Conservation (phyloP, 2,113 vertebrate species). For the Hepsetus odoe region DNA sequence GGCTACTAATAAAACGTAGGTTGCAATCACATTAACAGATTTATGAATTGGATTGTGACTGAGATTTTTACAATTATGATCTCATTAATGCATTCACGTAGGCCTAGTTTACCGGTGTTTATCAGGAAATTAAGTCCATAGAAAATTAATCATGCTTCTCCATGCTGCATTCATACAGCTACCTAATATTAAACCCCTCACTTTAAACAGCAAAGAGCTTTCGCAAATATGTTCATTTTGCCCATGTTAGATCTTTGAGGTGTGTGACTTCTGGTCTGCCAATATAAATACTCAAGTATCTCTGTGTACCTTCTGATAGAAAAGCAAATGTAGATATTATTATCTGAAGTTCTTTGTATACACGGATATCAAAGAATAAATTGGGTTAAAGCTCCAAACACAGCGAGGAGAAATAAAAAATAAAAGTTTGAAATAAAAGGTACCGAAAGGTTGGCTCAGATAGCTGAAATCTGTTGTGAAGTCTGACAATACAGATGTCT, state of each 20-base stretch:
- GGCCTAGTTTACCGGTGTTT: no score
- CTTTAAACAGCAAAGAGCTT: neutral
- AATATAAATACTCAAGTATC: neutral
- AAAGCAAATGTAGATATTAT: constrained; percentile 14
- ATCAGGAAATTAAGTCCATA: no score
- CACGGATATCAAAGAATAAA: neutral
- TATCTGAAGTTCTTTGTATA: constrained; percentile 8
- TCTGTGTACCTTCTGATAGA: constrained; percentile 23
- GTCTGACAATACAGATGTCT: neutral
- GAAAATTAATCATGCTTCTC: neutral
- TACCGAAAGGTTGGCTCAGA: neutral
- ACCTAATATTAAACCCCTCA: neutral
- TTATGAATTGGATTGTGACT: no score
- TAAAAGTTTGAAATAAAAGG: neutral
- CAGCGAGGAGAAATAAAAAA: neutral
- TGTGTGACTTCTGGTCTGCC: neutral
- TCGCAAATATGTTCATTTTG: constrained; percentile 8
- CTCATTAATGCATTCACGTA: no score
- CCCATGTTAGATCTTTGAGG: neutral
- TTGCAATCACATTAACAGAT: no score
- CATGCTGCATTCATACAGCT: neutral
- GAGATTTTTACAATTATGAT: no score
- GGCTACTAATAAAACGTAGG: no score
- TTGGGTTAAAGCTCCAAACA: neutral
- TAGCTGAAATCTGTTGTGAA: neutral